These are phyloP conservation scores for Misgurnus anguillicaudatus DNA, from an alignment of 2,113 vertebrate species.

Conservation along the genomic window DNA sequence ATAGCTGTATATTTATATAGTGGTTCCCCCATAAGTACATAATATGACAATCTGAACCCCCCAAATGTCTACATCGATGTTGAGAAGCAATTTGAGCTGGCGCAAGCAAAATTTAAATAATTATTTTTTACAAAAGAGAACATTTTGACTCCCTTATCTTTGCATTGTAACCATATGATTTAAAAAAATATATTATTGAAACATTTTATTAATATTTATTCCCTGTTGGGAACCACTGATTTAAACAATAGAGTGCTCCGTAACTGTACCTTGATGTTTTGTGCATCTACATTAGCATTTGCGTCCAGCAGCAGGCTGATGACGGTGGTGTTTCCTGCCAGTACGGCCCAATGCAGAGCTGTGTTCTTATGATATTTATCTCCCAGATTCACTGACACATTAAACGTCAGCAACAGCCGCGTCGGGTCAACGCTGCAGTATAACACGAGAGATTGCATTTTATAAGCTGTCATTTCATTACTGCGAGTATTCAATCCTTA, in stretches of 20 bases:
- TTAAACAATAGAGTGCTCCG: not conserved
- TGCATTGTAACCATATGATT: too few species aligned
- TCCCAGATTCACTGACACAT: conserved; percentile 96
- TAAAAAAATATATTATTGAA: too few species aligned
- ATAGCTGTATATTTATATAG: not conserved
- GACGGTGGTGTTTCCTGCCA: conserved; percentile 98
- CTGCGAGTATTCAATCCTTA: not conserved
- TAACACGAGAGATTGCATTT: conserved; percentile 5
- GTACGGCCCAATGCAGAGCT: conserved; percentile 95
- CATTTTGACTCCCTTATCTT: too few species aligned
- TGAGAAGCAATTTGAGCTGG: too few species aligned
- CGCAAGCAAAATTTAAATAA: too few species aligned
- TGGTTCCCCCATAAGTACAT: too few species aligned
- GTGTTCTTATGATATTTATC: conserved; percentile 99
- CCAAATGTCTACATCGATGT: too few species aligned
- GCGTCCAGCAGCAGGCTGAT: conserved; percentile 96
- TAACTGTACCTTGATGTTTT: conserved; percentile 92
- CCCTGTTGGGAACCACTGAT: too few species aligned
- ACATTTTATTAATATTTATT: too few species aligned
- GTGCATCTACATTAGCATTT: conserved; percentile 93
- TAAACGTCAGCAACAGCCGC: conserved; percentile 95
- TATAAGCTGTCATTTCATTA: not conserved
- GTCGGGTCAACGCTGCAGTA: conserved; percentile 94
- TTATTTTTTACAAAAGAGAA: too few species aligned
- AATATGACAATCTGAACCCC: too few species aligned